A percentile compares a stretch with the other conserved stretches of the same genome.
Conservation (phyloP, 2,888 invertebrate genomes). For the Drosophila fulvimacula region DNA sequence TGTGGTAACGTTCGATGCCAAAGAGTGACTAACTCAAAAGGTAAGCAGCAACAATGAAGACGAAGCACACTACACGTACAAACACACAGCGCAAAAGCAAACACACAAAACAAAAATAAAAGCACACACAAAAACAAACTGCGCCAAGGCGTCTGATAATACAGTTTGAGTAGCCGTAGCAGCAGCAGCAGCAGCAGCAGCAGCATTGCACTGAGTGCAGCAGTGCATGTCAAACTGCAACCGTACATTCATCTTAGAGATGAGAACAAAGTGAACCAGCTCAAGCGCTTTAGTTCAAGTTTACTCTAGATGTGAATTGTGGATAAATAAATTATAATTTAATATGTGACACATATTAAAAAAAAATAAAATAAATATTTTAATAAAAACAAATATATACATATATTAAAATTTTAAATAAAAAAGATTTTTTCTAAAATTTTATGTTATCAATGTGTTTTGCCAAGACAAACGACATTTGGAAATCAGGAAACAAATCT, state of each 20-base stretch:
- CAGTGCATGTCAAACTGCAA: constrained; percentile 29
- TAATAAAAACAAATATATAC: not conserved
- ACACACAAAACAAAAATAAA: constrained; percentile 46
- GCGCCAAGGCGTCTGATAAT: constrained; percentile 56
- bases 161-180: constrained; percentile 49
- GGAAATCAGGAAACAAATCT: constrained; percentile 28
- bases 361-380: not conserved
- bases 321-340: not conserved
- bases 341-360: no score
- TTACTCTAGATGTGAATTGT: not conserved
- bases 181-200: not conserved
- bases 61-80: constrained; percentile 43
- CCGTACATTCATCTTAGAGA: constrained; percentile 6
- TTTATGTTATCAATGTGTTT: no score
- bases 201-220: not conserved
- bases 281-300: constrained; percentile 23
- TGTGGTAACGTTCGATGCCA: constrained; percentile 70
- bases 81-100: constrained; percentile 61
- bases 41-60: constrained; percentile 52
- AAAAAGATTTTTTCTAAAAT: no score
- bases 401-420: no score
- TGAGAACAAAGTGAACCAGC: constrained; percentile 38
- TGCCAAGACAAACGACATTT: not conserved
- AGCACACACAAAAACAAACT: constrained; percentile 34
- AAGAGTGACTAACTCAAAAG: constrained; percentile 76